Evolutionary conservation across 2,797 vertebrate species (phyloP).

Genomic region (Poecilia velifera): DNA sequence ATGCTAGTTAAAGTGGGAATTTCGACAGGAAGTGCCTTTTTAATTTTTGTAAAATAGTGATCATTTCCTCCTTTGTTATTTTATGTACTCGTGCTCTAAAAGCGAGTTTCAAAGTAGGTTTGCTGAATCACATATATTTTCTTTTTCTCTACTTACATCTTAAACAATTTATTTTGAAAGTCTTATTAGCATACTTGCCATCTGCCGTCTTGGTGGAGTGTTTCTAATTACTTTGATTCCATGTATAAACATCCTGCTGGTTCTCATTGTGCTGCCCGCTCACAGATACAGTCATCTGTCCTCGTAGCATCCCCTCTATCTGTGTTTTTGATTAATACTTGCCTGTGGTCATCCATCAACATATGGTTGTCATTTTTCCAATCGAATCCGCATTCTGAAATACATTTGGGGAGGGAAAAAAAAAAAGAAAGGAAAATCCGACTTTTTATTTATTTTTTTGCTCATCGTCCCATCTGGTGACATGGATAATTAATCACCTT

Average conservation of each 20-base stretch:
- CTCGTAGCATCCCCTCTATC: slow-evolving; percentile 59
- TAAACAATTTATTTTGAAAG: background rate
- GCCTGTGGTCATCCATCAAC: slow-evolving; percentile 79
- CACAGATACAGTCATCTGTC: slow-evolving; percentile 30
- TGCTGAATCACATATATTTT: background rate
- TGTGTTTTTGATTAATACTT: slow-evolving; percentile 80
- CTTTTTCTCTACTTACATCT: background rate
- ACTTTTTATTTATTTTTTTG: slow-evolving; percentile 39
- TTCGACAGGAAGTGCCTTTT: background rate
- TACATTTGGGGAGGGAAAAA: slow-evolving; percentile 49
- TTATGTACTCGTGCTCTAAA: background rate
- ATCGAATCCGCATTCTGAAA: slow-evolving; percentile 77
- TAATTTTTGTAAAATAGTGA: background rate
- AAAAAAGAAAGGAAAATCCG: slow-evolving; percentile 54
- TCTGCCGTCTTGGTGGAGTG: background rate
- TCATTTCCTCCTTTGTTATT: background rate
- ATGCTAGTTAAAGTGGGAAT: background rate
- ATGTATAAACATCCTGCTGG: slow-evolving; percentile 8
- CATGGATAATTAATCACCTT: slow-evolving; percentile 83
- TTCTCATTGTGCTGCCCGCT: background rate
- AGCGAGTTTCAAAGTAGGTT: background rate
- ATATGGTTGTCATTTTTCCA: slow-evolving; percentile 78
- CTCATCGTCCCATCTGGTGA: slow-evolving; percentile 77
- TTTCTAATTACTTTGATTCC: slow-evolving; percentile 1
- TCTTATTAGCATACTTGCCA: background rate